A percentile compares a stretch with the other conserved stretches of the same genome.
These are phyloP conservation scores for Stictocephala bisonia DNA, from an alignment of 2,888 invertebrate genomes.

Conservation along the genomic window DNA sequence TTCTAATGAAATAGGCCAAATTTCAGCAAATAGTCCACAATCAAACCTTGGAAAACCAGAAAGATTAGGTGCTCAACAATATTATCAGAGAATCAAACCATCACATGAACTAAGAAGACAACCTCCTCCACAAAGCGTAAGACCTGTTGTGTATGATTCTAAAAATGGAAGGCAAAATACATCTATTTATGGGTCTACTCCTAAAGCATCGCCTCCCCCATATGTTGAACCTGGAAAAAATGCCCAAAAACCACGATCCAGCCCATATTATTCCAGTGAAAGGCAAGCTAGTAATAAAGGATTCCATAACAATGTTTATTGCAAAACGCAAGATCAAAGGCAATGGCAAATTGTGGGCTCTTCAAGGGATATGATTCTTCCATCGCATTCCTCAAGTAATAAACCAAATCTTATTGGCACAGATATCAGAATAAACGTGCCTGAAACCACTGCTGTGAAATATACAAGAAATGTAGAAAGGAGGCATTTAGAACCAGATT, in stretches of 20 bases:
- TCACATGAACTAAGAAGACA: too few species aligned
- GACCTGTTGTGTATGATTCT: slow-evolving; percentile 37
- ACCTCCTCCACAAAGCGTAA: too few species aligned
- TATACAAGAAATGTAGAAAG: slow-evolving; percentile 6
- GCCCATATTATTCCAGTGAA: background rate
- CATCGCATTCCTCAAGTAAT: too few species aligned
- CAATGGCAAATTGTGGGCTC: background rate
- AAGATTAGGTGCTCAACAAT: too few species aligned
- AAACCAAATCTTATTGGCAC: background rate
- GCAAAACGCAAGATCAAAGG: background rate
- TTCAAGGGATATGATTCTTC: slow-evolving; percentile 25
- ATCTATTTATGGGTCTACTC: slow-evolving; percentile 21
- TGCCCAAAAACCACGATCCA: slow-evolving; percentile 29
- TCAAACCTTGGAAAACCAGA: too few species aligned
- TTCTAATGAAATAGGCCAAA: background rate
- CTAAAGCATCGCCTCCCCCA: slow-evolving; percentile 29
- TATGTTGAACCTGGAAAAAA: slow-evolving; percentile 32
- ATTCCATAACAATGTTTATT: slow-evolving; percentile 12
- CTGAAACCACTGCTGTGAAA: background rate
- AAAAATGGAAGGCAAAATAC: slow-evolving; percentile 20
- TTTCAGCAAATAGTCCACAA: background rate
- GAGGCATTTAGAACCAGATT: background rate
- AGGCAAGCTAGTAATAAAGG: background rate
- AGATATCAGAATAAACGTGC: background rate
- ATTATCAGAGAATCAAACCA: background rate